These are phyloP conservation scores for Cyprinus carpio DNA, from an alignment of 2,113 vertebrate species.

Conservation along the genomic window DNA sequence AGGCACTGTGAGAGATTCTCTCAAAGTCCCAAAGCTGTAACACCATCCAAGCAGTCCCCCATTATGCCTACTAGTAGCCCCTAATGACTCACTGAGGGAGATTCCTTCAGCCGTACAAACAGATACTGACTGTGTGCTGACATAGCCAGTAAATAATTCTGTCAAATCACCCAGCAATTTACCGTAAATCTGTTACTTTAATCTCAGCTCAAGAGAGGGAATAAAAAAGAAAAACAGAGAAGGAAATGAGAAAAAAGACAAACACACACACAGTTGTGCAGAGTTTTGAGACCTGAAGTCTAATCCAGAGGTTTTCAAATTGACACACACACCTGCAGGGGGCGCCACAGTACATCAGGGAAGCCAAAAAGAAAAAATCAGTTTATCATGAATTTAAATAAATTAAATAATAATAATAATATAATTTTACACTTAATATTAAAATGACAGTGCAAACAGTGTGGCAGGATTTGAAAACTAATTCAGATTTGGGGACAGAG, in stretches of 20 bases:
- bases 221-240: not conserved
- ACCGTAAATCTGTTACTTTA: not conserved
- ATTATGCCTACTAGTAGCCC: not conserved
- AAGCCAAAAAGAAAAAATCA: not conserved
- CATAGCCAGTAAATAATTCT: not conserved
- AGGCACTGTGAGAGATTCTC: constrained; percentile 12
- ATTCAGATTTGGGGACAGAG: not conserved
- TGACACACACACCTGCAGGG: not conserved
- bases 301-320: not conserved
- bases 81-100: constrained; percentile 24
- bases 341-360: not conserved
- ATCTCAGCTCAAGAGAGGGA: not conserved
- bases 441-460: constrained; percentile 2
- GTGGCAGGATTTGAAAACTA: not conserved
- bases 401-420: not conserved
- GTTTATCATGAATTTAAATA: not conserved
- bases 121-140: not conserved
- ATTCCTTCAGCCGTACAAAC: not conserved
- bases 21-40: constrained; percentile 23
- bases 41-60: not conserved
- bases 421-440: not conserved
- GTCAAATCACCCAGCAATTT: not conserved
- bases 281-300: not conserved
- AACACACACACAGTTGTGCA: not conserved
- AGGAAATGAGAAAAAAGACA: not conserved